Evolutionary conservation across 2,888 invertebrate species (phyloP), one percentile per base, ranked within the genome.

Genomic region (Glyphotaelius pellucidus): DNA sequence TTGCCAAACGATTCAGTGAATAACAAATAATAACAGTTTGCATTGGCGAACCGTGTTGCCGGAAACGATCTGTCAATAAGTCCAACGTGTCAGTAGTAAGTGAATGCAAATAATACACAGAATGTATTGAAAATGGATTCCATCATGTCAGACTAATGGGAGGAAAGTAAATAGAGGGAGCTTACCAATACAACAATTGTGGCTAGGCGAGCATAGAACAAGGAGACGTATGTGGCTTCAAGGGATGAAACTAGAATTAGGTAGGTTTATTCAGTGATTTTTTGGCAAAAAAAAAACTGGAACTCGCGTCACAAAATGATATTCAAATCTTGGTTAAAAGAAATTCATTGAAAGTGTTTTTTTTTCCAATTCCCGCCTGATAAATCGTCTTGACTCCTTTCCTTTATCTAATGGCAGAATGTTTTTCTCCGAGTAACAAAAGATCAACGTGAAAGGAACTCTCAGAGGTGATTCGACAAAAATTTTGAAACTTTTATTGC

Each of bases 71-170:
- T 67, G 67, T 67, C 67, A 67, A 67, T 67, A 67, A 67, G 67
- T 67, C 67, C 67, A 67, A 67, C 25, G 25, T 67, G 67, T 67
- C 67, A 67, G 25, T 67, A n/a, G 31, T 81, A 81, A 81, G 81
- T 81, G 32, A 81, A 81, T 81, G 81, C 81, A 81, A 81, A 81
- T 81, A 81, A 81, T 19, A 81, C 32, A 31, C 31, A 31, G 81
- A 81, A 31, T n/a, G 14, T 31, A 80, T 80, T 31, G 80, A 31
- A 31, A 80, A 81, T 32, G 32, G 81, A 81, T 87, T 87, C 30
- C 52, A 19, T 25, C 52, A 7, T 81, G 32, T 81, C 42, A 30
- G 89, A 89, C 32, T 67, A 79, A 89, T 67, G 31, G 79, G 79
- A 30, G 9, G 30, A 67, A 52, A 52, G 89, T 35, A 67, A 52